Base-by-base conservation (phyloP, 2,888 invertebrate genomes). In the Brachyopa scutellaris region DNA sequence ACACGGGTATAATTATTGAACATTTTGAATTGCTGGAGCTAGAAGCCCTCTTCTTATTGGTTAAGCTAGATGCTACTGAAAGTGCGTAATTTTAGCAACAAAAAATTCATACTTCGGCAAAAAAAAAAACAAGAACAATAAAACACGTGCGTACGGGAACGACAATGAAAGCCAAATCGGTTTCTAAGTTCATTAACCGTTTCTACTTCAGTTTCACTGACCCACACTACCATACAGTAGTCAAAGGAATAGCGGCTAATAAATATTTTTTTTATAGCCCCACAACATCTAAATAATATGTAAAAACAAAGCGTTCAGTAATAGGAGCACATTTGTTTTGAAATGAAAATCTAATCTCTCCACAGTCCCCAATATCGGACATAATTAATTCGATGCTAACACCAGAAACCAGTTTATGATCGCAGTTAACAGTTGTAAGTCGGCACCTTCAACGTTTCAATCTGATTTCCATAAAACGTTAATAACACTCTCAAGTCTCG, bases 401-500 rank as follows among this genome's bases (percentile, higher is more conserved):
- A n/a, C n/a, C n/a, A n/a, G n/a, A n/a, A n/a, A n/a, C n/a, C n/a
- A n/a, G n/a, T n/a, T n/a, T n/a, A n/a, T n/a, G n/a, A n/a, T n/a
- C n/a, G n/a, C n/a, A n/a, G 7, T 29, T 38, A 55, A 51, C 66
- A 57, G 53, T 53, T 66, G 33, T 49, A 21, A 53, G 42, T 49
- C 47, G 40, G 19, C 17, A 38, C 17, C 17, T 13, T 31, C n/a
- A n/a, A 13, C 29, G 53, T 21, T 31, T 5, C 21, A 62, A 57
- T 26, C 38, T 31, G 26, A 77, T 77, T 77, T 64, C 17, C 77
- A 77, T 77, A 77, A 70, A 57, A 70, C 40, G 33, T 33, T 47
- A 55, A 73, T 73, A 47, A 62, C 33, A 45, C 19, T 53, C 23
- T 26, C 40, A 62, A 55, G n/a, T n/a, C n/a, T n/a, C n/a, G n/a